These are phyloP conservation scores for Macropodus opercularis DNA, from an alignment of 2,797 vertebrate species.

Conservation along the genomic window DNA sequence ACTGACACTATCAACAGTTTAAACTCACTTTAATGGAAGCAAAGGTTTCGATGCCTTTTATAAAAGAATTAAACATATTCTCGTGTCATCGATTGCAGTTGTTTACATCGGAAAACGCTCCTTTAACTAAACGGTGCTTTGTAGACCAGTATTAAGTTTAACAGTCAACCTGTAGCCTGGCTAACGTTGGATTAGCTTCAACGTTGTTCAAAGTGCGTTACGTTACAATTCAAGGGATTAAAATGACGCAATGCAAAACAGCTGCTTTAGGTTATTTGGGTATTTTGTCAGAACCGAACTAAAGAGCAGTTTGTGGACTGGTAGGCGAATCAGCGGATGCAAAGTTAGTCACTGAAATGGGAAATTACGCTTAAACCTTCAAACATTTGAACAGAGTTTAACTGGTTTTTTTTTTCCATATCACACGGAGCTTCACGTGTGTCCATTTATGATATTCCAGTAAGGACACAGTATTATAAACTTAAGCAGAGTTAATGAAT, in stretches of 20 bases:
- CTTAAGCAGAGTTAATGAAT: constrained; percentile 41
- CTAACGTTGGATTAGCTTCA: neutral
- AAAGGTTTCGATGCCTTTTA: neutral
- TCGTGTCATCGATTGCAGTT: accelerated
- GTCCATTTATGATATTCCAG: neutral
- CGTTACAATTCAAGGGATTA: neutral
- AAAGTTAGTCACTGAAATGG: too few relatives aligned
- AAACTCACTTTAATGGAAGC: neutral
- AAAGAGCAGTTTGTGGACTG: neutral
- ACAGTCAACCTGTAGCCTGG: neutral
- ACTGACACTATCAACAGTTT: neutral
- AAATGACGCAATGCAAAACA: neutral
- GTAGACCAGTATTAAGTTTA: neutral
- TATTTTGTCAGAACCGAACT: neutral
- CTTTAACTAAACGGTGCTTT: neutral
- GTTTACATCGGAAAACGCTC: neutral
- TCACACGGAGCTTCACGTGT: neutral
- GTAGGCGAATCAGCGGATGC: too few relatives aligned
- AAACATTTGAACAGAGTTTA: too few relatives aligned
- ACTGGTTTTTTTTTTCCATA: too few relatives aligned
- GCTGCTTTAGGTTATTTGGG: neutral
- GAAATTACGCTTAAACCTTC: too few relatives aligned
- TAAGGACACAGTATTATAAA: too few relatives aligned
- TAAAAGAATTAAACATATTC: neutral
- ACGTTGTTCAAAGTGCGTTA: too few relatives aligned